Conservation (phyloP, 2,113 vertebrate genomes). For the Zeus faber region DNA sequence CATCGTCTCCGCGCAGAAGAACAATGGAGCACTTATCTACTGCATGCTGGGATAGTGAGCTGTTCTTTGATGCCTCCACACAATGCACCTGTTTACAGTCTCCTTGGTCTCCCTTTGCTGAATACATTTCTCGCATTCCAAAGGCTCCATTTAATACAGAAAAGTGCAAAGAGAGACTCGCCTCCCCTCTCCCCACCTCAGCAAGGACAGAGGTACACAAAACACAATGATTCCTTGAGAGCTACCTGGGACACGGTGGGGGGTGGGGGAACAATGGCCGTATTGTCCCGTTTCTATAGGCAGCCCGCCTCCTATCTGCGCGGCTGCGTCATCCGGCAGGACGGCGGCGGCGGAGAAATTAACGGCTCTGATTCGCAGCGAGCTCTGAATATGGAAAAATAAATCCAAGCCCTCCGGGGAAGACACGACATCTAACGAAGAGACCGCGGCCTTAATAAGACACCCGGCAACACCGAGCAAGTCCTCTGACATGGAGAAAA, state of each 20-base stretch:
- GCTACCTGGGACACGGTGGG: conserved; percentile 57
- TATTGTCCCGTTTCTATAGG: conserved; percentile 69
- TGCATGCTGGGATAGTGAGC: conserved; percentile 43
- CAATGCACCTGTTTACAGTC: conserved; percentile 73
- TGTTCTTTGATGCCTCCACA: conserved; percentile 56
- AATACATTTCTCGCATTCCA: conserved; percentile 76
- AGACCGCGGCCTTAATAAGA: conserved; percentile 47
- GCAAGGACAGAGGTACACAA: conserved; percentile 54
- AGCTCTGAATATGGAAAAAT: conserved; percentile 25
- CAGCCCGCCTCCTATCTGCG: conserved; percentile 44
- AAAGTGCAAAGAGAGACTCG: conserved; percentile 66
- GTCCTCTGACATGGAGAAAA: conserved; percentile 47
- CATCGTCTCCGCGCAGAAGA: conserved; percentile 29
- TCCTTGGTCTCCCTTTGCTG: conserved; percentile 61
- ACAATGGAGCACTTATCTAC: conserved; percentile 61
- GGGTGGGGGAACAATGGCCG: conserved; percentile 45
- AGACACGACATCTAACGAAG: conserved; percentile 36
- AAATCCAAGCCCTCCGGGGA: conserved; percentile 28
- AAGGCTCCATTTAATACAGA: conserved; percentile 64
- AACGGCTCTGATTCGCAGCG: conserved; percentile 34
- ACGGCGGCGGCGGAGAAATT: conserved; percentile 34
- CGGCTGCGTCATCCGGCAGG: conserved; percentile 48
- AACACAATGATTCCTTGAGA: conserved; percentile 67
- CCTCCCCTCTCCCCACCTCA: conserved; percentile 42
- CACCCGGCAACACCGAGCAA: conserved; percentile 37